A percentile compares a stretch with the other conserved stretches of the same genome.
These are phyloP conservation scores for Ammodytes dubius DNA, from an alignment of 2,113 vertebrate genomes.

Conservation along the genomic window DNA sequence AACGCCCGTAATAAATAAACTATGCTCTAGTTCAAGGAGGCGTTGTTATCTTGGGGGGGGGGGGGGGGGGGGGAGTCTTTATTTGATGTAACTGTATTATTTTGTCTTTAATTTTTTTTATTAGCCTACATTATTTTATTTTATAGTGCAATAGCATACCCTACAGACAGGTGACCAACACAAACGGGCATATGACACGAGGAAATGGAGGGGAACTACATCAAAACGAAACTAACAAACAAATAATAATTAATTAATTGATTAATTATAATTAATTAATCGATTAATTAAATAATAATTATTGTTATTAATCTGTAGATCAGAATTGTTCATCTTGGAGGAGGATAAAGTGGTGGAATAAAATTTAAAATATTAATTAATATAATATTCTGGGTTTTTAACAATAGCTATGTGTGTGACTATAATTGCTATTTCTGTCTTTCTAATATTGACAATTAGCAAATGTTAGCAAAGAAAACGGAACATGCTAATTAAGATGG, in stretches of 20 bases:
- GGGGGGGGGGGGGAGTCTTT: too few species aligned
- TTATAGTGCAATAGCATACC: too few species aligned
- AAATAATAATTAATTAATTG: too few species aligned
- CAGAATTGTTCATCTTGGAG: background rate
- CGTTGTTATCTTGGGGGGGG: background rate
- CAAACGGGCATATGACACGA: too few species aligned
- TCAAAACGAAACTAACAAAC: too few species aligned
- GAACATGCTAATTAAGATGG: background rate
- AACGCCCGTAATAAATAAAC: background rate
- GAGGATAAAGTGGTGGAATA: background rate
- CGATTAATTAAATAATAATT: background rate
- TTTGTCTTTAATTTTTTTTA: background rate
- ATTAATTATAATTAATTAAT: background rate
- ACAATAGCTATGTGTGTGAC: background rate
- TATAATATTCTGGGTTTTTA: background rate
- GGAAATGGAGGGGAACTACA: too few species aligned
- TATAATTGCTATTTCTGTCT: background rate
- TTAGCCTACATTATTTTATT: background rate
- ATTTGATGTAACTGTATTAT: background rate
- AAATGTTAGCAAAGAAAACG: background rate
- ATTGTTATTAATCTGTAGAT: background rate
- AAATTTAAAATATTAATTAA: background rate
- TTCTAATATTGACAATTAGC: background rate
- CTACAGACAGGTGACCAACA: too few species aligned
- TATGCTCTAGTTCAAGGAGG: background rate